Percentiles rank a stretch among this genome's conserved stretches.
Evolutionary conservation across 2,113 vertebrate genomes (phyloP).

Genomic region (Oryctolagus cuniculus): mOryCun1.1 NC_091436.1:56676501-56677000

Average conservation of each 20-base stretch:
- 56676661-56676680: not conserved
- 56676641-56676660: not conserved
- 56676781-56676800: not conserved
- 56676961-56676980: too few relatives aligned
- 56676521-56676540: not conserved
- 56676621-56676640: not conserved
- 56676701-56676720: not conserved
- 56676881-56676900: too few relatives aligned
- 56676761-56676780: not conserved
- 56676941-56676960: too few relatives aligned
- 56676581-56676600: not conserved
- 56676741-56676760: not conserved
- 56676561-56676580: not conserved
- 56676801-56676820: too few relatives aligned
- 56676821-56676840: too few relatives aligned
- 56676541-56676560: not conserved
- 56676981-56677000: too few relatives aligned
- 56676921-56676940: too few relatives aligned
- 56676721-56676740: not conserved
- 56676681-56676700: not conserved
- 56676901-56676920: too few relatives aligned
- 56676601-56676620: not conserved
- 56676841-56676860: too few relatives aligned
- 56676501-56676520: constrained; percentile 5
- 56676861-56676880: too few relatives aligned